These are phyloP conservation scores for Rhineura floridana DNA, from an alignment of 2,113 vertebrate genomes.

Conservation along the genomic window DNA sequence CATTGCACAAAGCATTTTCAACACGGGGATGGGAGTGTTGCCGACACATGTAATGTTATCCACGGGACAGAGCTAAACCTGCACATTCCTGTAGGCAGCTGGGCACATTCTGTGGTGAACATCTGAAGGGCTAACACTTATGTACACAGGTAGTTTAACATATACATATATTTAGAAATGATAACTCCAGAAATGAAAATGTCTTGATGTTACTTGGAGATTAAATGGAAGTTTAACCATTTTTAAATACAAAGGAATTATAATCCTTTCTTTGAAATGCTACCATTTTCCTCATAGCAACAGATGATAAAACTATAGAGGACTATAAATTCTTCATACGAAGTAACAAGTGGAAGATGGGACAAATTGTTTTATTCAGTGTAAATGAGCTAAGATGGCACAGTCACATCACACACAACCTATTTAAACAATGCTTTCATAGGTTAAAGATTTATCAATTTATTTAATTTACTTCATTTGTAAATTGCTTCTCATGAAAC, in stretches of 20 bases:
- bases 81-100: too few relatives aligned
- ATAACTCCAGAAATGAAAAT: too few relatives aligned
- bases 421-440: neutral
- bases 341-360: conserved; percentile 36
- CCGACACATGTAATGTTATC: too few relatives aligned
- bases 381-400: conserved; percentile 1
- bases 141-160: too few relatives aligned
- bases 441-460: neutral
- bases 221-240: conserved; percentile 50
- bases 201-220: conserved; percentile 54
- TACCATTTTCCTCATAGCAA: conserved; percentile 58
- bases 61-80: too few relatives aligned
- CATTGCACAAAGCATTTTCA: too few relatives aligned
- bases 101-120: too few relatives aligned
- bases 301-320: conserved; percentile 51
- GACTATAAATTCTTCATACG: conserved; percentile 55
- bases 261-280: conserved; percentile 52
- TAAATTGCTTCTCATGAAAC: too few relatives aligned
- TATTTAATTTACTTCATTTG: too few relatives aligned
- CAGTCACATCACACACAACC: neutral
- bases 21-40: too few relatives aligned
- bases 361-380: conserved; percentile 48
- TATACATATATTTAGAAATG: too few relatives aligned
- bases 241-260: conserved; percentile 63
- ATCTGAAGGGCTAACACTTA: too few relatives aligned